Base-by-base conservation (phyloP, 2,113 vertebrate genomes). In the Rattus rattus region DNA sequence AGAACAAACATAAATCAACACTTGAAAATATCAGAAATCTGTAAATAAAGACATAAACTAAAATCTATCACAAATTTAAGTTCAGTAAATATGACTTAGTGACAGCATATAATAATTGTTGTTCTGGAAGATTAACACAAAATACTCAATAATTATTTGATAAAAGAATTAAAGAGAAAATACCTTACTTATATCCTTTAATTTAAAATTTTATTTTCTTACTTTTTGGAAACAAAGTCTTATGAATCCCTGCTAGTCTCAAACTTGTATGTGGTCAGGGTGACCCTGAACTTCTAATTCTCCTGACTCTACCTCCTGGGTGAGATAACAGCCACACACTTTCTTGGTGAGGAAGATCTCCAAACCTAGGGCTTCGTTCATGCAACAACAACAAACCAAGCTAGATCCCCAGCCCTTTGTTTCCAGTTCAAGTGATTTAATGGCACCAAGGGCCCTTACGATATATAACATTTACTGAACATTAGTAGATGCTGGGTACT, bases 31-130 rank as follows among this genome's bases (percentile, higher is more conserved):
- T 52, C 65, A 61, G 43, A 90, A 90, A 94, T 17, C 24, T 83
- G 36, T 91, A 94, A 90, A 76, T 14, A 73, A 84, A 92, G 19
- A 69, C 47, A 90, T 20, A 39, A 89, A 67, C 49, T 88, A 79
- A 96, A 95, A 88, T 7, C 73, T 63, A 92, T 92, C 79, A 94
- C 92, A 95, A 94, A 36, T 70, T 81, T 22, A n/a, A 93, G 39
- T 92, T 91, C 76, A 20, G 7, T 83, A 52, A 83, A 36, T 26
- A 16, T 54, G 2, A 24, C 67, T 70, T 22, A 54, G 36, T 56
- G 52, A 17, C 5, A 39, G 80, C 22, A 61, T n/a, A 84, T 43
- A 30, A 63, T 85, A 24, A 89, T 77, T 72, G 92, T n/a, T 88
- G 63, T 17, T 92, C 49, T 85, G 65, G 14, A 85, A 65, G 59